Evolutionary conservation across 1,140 invertebrate species (phyloP).

Genomic region (Drosophila prosaltans): DNA sequence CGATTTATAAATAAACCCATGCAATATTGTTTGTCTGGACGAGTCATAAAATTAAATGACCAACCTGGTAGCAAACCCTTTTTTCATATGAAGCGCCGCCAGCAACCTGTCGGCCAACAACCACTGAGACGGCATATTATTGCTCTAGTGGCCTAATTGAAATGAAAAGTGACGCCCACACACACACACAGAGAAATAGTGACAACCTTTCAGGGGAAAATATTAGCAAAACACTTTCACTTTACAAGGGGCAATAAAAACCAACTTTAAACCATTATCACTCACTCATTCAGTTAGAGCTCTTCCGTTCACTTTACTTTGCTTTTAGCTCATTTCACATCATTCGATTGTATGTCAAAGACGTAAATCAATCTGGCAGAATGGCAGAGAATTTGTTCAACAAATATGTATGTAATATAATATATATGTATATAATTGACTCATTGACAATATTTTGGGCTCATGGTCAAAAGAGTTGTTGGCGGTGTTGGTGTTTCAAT

Average conservation of each 20-base stretch:
- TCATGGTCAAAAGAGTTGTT: conserved; percentile 6
- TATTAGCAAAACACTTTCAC: conserved; percentile 53
- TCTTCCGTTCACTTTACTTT: conserved; percentile 12
- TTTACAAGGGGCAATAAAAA: conserved; percentile 35
- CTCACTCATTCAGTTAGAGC: background rate
- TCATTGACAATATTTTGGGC: conserved; percentile 3
- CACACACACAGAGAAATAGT: conserved; percentile 54
- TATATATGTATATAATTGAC: background rate
- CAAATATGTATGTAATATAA: conserved; percentile 8
- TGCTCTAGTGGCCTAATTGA: conserved; percentile 49
- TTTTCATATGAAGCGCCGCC: conserved; percentile 46
- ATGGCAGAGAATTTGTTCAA: background rate
- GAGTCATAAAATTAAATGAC: conserved; percentile 57
- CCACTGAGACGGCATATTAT: conserved; percentile 4
- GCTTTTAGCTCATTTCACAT: conserved; percentile 22
- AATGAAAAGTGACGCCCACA: conserved; percentile 24
- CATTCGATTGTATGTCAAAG: conserved; percentile 15
- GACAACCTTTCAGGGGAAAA: conserved; percentile 60
- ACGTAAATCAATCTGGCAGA: conserved; percentile 13
- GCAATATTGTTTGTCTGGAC: conserved; percentile 5
- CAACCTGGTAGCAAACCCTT: conserved; percentile 39
- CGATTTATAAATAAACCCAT: conserved; percentile 1
- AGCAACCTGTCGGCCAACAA: background rate
- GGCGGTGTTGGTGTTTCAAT: conserved; percentile 6
- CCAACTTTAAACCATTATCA: conserved; percentile 1